These are phyloP conservation scores for Muntiacus muntjak DNA, from an alignment of 2,113 vertebrate species.

Conservation along the genomic window DNA sequence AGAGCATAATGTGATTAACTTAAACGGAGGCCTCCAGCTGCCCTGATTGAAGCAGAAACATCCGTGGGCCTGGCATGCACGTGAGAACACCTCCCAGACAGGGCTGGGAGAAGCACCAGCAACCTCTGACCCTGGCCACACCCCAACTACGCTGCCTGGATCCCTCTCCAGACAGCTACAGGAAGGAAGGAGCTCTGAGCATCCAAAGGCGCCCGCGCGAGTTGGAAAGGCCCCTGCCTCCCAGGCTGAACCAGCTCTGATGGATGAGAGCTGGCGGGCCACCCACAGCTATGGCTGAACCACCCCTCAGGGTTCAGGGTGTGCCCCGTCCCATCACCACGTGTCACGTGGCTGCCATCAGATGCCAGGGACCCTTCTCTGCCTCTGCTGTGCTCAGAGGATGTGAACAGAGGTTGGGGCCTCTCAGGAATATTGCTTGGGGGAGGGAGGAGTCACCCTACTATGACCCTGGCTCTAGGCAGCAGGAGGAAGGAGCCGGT, in stretches of 20 bases:
- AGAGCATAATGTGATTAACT: slow-evolving; percentile 64
- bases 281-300: no score
- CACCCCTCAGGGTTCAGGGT: background rate
- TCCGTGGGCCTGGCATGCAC: background rate
- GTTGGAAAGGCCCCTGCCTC: background rate
- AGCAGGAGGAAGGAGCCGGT: background rate
- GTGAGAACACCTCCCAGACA: background rate
- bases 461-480: background rate
- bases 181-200: background rate
- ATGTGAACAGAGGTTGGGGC: background rate
- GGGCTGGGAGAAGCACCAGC: background rate
- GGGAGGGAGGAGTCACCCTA: background rate
- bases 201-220: background rate
- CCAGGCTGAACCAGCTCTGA: background rate
- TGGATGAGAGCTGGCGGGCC: background rate
- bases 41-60: background rate
- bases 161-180: background rate
- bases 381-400: background rate
- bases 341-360: no score
- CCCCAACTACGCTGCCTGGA: background rate
- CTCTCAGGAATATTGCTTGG: background rate
- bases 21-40: slow-evolving; percentile 28
- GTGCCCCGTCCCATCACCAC: no score
- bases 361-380: background rate
- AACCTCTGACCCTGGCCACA: background rate